Evolutionary conservation across 2,797 vertebrate genomes (phyloP), one percentile per base, ranked within the genome.

Genomic region (Morelia viridis): DNA sequence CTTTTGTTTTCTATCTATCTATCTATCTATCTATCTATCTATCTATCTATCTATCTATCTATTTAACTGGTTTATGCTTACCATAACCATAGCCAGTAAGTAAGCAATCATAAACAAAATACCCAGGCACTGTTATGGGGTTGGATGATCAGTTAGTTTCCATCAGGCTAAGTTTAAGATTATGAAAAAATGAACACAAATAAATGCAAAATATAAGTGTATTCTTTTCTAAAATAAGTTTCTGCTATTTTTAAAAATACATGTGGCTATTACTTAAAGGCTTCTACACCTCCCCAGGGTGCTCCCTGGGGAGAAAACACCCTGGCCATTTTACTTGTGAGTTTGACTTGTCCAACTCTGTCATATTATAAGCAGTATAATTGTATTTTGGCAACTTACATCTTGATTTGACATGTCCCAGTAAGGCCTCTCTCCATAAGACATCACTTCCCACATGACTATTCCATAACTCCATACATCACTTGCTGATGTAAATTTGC

Each of bases 391-490:
- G 9, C 31, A 94, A 99, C 99, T 98, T 98, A 99, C 99, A 95
- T 99, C 99, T 98, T 99, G 99, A 97, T 99, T 99, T 95, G 99
- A 99, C 99, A 99, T 99, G 97, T 99, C 99, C 99, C 99, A 99
- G 93, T 99, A 99, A 88, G 99, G 99, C 90, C 99, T 97, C 76
- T 99, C 99, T 95, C 99, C 99, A 0, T 99, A 99, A 94, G 99
- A 99, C 99, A 99, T 99, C 91, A 99, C 98, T 98, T 99, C 99
- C 99, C 99, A 99, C 99, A 99, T 99, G 95, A 99, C 99, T 91
- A 99, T 98, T 94, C 99, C 99, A 0, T 99, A 99, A 96, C 99
- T 99, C 99, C 99, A 99, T 62, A 98, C 99, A 31, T 99, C 99
- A 17, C 99, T 99, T 57, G 99, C 98, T 26, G 99, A 99, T 64